Percentiles rank a stretch among this genome's conserved stretches.
These are phyloP conservation scores for Thamnaconus septentrionalis DNA, from an alignment of 2,113 vertebrate genomes.

Conservation along the genomic window DNA sequence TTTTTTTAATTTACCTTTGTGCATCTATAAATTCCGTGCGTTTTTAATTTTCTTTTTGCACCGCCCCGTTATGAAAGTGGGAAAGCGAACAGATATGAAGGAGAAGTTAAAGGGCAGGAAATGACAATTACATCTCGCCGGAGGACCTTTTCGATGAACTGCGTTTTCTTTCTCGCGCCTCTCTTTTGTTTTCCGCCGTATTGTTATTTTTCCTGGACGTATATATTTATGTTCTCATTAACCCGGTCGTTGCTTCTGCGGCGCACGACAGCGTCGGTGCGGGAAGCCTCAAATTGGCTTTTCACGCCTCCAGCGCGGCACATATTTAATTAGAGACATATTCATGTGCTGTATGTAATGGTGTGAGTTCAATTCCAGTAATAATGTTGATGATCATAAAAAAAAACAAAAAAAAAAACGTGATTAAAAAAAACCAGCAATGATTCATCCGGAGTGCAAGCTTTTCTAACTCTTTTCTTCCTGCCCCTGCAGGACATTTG, in stretches of 20 bases:
- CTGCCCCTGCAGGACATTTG: too few species aligned
- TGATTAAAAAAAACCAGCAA: too few species aligned
- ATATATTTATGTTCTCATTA: slow-evolving; percentile 7
- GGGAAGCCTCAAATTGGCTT: slow-evolving; percentile 3
- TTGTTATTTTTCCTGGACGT: neutral
- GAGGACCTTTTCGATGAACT: too few species aligned
- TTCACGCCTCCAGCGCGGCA: neutral
- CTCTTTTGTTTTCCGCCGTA: neutral
- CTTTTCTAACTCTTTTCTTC: too few species aligned
- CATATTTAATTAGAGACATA: slow-evolving; percentile 2
- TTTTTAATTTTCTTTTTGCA: too few species aligned
- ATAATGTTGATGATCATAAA: neutral
- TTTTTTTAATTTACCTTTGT: too few species aligned
- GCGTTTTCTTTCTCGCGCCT: neutral
- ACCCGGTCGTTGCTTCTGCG: neutral
- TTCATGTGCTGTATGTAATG: slow-evolving; percentile 1
- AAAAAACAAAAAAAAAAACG: too few species aligned
- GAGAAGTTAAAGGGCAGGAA: too few species aligned
- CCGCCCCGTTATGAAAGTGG: too few species aligned
- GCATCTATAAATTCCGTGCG: too few species aligned
- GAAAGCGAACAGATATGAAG: too few species aligned
- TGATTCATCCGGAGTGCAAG: too few species aligned
- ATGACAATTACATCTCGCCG: neutral
- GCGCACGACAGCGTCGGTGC: neutral
- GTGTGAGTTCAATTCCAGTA: slow-evolving; percentile 2